Percentiles rank a stretch among this genome's conserved stretches.
Evolutionary conservation across 2,113 vertebrate genomes (phyloP).

Genomic region (Megalops atlanticus): DNA sequence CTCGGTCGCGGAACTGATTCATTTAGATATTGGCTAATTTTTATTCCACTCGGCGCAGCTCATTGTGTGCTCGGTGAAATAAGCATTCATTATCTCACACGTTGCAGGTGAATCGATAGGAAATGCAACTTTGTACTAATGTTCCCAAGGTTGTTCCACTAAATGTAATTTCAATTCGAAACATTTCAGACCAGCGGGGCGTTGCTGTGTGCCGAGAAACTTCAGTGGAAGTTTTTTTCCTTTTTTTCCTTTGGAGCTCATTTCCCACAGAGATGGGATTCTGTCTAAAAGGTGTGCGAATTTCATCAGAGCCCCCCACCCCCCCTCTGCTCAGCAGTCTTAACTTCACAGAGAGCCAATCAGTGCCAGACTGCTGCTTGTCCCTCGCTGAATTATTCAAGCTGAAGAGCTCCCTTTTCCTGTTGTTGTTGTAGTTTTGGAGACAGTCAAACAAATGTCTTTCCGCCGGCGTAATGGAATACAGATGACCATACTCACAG

Average conservation of each 20-base stretch:
- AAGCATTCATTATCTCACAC: constrained; percentile 3
- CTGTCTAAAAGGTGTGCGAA: not conserved
- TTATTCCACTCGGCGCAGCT: not conserved
- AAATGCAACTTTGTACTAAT: not conserved
- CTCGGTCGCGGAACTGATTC: not conserved
- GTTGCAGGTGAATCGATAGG: not conserved
- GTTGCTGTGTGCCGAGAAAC: not conserved
- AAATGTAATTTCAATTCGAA: constrained; percentile 6
- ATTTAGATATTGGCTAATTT: not conserved
- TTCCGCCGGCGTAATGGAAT: not conserved
- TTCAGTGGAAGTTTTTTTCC: not conserved
- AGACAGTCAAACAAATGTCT: not conserved
- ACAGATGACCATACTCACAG: not conserved
- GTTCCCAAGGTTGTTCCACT: not conserved
- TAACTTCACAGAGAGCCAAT: not conserved
- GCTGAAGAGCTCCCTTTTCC: constrained; percentile 17
- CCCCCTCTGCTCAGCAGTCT: not conserved
- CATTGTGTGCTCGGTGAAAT: constrained; percentile 12
- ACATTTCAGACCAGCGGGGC: constrained; percentile 4
- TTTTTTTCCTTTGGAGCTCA: not conserved
- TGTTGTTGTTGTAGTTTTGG: constrained; percentile 37
- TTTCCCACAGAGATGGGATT: not conserved
- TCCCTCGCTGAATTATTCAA: constrained; percentile 19
- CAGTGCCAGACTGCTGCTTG: not conserved
- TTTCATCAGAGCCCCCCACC: not conserved